These are phyloP conservation scores for Microhierax caerulescens DNA, from an alignment of 2,797 vertebrate species.

Conservation along the genomic window DNA sequence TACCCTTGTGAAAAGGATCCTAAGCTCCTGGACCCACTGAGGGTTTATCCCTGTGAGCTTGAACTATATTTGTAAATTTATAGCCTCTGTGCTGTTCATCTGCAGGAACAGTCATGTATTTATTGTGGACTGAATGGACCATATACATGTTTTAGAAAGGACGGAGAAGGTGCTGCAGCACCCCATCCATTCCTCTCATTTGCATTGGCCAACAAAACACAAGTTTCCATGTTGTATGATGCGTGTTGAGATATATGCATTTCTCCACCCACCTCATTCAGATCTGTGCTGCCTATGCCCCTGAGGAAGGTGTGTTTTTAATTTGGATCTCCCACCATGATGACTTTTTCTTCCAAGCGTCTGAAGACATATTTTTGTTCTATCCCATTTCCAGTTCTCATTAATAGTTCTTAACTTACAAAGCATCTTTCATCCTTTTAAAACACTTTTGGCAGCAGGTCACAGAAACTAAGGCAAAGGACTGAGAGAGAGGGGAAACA, in stretches of 20 bases:
- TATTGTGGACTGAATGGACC: not conserved
- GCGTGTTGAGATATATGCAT: not conserved
- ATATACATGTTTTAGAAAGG: not conserved
- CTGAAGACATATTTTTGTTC: not conserved
- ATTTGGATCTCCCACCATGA: slow-evolving; percentile 18
- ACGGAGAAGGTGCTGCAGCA: not conserved
- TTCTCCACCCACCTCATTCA: not conserved
- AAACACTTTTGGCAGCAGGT: slow-evolving; percentile 27
- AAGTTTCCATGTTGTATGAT: not conserved
- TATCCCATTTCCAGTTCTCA: slow-evolving; percentile 18
- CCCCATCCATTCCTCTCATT: not conserved
- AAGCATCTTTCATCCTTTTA: slow-evolving; percentile 5
- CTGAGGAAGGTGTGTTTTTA: not conserved
- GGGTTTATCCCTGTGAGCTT: not conserved
- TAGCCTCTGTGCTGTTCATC: not conserved
- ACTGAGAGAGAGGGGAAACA: not conserved
- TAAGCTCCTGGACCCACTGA: not conserved
- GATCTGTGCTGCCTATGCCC: not conserved
- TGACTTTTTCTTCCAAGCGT: slow-evolving; percentile 1
- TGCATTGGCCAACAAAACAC: not conserved
- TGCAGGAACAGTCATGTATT: not conserved
- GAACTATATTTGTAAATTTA: not conserved
- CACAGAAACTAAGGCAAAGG: not conserved
- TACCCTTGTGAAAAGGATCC: not conserved
- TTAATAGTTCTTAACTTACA: slow-evolving; percentile 27